A percentile compares a stretch with the other conserved stretches of the same genome.
Conservation (phyloP, 2,888 invertebrate genomes). For the Holacanthella duospinosa region DNA sequence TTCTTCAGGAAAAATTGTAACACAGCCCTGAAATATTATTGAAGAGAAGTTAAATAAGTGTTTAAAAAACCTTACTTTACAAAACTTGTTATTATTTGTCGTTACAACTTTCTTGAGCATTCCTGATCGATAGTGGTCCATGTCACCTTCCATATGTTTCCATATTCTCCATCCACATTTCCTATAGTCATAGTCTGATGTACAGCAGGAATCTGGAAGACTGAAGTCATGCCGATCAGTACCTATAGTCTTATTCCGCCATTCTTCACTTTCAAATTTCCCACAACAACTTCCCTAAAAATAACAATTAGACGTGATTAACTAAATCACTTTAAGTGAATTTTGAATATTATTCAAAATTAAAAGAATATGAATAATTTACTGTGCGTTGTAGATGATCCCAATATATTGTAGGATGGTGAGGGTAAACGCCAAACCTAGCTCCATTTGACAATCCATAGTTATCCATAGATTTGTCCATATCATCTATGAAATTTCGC, state of each 20-base stretch:
- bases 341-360: not conserved
- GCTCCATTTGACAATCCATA: not conserved
- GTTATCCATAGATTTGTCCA: not conserved
- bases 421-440: not conserved
- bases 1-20: conserved; percentile 1
- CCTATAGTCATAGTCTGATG: not conserved
- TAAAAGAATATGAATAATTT: not conserved
- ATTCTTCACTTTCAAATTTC: not conserved
- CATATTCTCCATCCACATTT: not conserved
- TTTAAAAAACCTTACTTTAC: not conserved
- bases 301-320: too few relatives aligned
- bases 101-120: not conserved
- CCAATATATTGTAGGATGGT: not conserved
- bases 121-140: not conserved
- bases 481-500: not conserved
- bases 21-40: not conserved
- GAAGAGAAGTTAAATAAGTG: not conserved
- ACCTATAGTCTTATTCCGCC: not conserved
- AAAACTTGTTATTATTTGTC: not conserved
- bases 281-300: not conserved
- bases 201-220: conserved; percentile 1
- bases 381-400: not conserved
- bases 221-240: not conserved
- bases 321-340: too few relatives aligned
- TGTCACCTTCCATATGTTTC: not conserved